Conservation (phyloP, 2,888 invertebrate species). For the Drosophila leonis region DNA sequence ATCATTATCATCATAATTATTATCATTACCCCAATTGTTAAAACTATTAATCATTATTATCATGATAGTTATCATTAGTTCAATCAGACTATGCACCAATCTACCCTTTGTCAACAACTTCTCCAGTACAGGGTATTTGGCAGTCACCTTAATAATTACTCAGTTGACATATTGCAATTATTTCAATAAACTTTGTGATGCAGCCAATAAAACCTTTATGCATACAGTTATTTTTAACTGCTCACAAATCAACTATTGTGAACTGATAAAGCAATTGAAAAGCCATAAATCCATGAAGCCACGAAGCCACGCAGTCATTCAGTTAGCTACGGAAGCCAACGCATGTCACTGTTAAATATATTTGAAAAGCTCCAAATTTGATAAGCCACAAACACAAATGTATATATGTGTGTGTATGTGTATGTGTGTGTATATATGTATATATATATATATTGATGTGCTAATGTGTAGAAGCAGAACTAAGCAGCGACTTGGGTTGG, state of each 20-base stretch:
- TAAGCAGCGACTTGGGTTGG: background rate
- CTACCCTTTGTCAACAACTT: too few relatives aligned
- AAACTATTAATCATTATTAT: too few relatives aligned
- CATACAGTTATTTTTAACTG: slow-evolving; percentile 29
- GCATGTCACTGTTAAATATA: background rate
- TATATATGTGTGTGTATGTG: background rate
- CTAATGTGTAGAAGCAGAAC: background rate
- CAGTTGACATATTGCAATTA: slow-evolving; percentile 12
- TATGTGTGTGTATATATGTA: too few relatives aligned
- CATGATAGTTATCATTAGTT: too few relatives aligned
- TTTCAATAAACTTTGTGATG: slow-evolving; percentile 16
- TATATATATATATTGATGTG: too few relatives aligned
- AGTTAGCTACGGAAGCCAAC: slow-evolving; percentile 4
- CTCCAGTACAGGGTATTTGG: background rate
- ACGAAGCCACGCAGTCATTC: too few relatives aligned
- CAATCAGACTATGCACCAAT: background rate
- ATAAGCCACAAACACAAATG: slow-evolving; percentile 6
- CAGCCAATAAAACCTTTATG: background rate
- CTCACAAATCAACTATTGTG: slow-evolving; percentile 6
- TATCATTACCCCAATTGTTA: too few relatives aligned
- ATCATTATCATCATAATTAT: too few relatives aligned
- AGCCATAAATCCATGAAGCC: slow-evolving; percentile 4
- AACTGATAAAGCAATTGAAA: slow-evolving; percentile 39
- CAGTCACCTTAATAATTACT: background rate
- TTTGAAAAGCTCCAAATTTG: slow-evolving; percentile 2